A percentile compares a stretch with the other conserved stretches of the same genome.
These are phyloP conservation scores for Lithophane leautieri DNA, from an alignment of 2,888 invertebrate genomes.

Conservation along the genomic window DNA sequence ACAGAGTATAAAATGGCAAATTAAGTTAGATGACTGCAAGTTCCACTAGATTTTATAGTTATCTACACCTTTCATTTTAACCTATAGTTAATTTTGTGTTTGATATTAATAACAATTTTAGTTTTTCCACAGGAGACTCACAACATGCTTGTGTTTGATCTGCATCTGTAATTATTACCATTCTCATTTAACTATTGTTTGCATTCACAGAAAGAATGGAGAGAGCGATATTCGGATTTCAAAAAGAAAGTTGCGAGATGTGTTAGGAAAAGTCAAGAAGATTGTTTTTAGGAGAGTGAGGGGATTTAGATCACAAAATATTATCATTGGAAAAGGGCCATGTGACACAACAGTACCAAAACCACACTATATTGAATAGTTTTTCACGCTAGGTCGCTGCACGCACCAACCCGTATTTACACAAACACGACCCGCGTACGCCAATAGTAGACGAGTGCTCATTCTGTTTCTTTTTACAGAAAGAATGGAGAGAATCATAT, in stretches of 20 bases:
- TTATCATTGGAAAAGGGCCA: slow-evolving; percentile 85
- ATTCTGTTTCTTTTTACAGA: slow-evolving; percentile 93
- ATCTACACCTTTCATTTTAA: background rate
- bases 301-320: slow-evolving; percentile 80
- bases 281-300: slow-evolving; percentile 95
- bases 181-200: slow-evolving; percentile 77
- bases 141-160: slow-evolving; percentile 38
- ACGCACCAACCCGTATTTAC: slow-evolving; percentile 71
- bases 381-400: slow-evolving; percentile 75
- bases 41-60: slow-evolving; percentile 4
- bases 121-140: slow-evolving; percentile 53
- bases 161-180: slow-evolving; percentile 56
- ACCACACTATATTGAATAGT: slow-evolving; percentile 72
- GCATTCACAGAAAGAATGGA: slow-evolving; percentile 98
- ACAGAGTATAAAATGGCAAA: background rate
- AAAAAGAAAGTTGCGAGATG: slow-evolving; percentile 99
- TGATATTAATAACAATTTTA: slow-evolving; percentile 23
- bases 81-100: slow-evolving; percentile 16
- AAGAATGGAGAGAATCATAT: slow-evolving; percentile 99
- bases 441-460: slow-evolving; percentile 89
- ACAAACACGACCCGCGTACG: slow-evolving; percentile 72
- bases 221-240: slow-evolving; percentile 99
- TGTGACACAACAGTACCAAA: slow-evolving; percentile 76
- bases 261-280: slow-evolving; percentile 99
- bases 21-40: slow-evolving; percentile 7